These are phyloP conservation scores for Autographa pulchrina DNA, from an alignment of 2,888 invertebrate genomes.

Conservation along the genomic window DNA sequence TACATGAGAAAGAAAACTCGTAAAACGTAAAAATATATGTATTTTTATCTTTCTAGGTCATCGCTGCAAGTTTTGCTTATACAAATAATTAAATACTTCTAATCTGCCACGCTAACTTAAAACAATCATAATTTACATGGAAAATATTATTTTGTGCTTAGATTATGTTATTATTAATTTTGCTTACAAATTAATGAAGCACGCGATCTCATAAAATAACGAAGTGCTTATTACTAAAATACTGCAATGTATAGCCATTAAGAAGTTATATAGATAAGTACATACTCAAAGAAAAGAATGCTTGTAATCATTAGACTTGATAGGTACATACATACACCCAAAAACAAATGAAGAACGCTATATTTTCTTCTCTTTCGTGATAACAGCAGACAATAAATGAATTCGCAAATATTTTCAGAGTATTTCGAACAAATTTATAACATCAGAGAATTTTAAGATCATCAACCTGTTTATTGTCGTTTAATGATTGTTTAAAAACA, in stretches of 20 bases:
- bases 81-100: slow-evolving; percentile 31
- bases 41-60: slow-evolving; percentile 71
- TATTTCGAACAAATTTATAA: slow-evolving; percentile 5
- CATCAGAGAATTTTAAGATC: slow-evolving; percentile 28
- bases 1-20: slow-evolving; percentile 50
- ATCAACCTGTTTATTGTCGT: slow-evolving; percentile 29
- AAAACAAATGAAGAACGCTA: neutral
- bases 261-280: too few relatives aligned
- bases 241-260: too few relatives aligned
- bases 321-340: neutral
- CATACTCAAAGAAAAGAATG: neutral
- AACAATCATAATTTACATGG: slow-evolving; percentile 3
- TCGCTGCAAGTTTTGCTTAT: slow-evolving; percentile 57
- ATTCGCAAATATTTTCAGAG: neutral
- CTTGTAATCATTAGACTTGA: neutral
- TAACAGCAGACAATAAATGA: neutral
- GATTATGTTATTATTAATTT: slow-evolving; percentile 4
- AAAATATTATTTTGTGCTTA: neutral
- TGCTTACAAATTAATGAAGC: neutral
- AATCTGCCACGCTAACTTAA: slow-evolving; percentile 41
- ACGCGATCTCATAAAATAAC: neutral
- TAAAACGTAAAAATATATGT: slow-evolving; percentile 44
- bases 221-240: too few relatives aligned
- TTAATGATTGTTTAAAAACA: slow-evolving; percentile 12
- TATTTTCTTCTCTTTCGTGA: neutral